Evolutionary conservation across 2,888 invertebrate species (phyloP).

Genomic region (Cryptocheilus praepositus): DNA sequence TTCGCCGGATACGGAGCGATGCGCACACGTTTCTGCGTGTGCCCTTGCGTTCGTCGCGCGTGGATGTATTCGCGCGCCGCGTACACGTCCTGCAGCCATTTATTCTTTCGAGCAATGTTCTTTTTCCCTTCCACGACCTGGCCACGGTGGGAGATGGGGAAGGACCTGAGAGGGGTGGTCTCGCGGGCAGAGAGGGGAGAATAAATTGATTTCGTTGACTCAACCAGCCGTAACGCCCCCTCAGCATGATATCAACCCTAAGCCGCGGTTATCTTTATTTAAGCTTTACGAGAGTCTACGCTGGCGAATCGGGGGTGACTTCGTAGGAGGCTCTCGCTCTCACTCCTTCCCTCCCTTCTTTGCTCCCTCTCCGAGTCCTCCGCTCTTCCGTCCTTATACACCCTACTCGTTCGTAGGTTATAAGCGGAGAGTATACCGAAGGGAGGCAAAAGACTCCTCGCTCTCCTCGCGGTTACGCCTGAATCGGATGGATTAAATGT

Average conservation of each 20-base stretch:
- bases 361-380: constrained; percentile 21
- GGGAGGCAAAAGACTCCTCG: constrained; percentile 32
- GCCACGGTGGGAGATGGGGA: constrained; percentile 34
- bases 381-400: constrained; percentile 19
- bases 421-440: constrained; percentile 35
- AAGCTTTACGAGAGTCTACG: constrained; percentile 72
- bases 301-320: constrained; percentile 62
- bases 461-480: constrained; percentile 24
- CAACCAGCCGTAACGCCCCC: constrained; percentile 74
- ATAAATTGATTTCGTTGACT: constrained; percentile 75
- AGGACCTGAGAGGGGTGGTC: constrained; percentile 27
- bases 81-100: constrained; percentile 4
- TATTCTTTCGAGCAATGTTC: constrained; percentile 43
- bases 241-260: constrained; percentile 73
- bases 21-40: neutral
- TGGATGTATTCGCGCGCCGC: constrained; percentile 14
- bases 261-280: constrained; percentile 74
- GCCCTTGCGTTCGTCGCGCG: neutral
- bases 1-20: neutral
- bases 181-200: constrained; percentile 56
- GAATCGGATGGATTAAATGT: constrained; percentile 20
- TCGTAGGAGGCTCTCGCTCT: constrained; percentile 53
- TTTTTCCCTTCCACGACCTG: constrained; percentile 42
- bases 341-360: constrained; percentile 42
- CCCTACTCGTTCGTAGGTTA: constrained; percentile 40